Evolutionary conservation across 1,140 invertebrate genomes (phyloP).

Genomic region (Macrocentrus cingulum): DNA sequence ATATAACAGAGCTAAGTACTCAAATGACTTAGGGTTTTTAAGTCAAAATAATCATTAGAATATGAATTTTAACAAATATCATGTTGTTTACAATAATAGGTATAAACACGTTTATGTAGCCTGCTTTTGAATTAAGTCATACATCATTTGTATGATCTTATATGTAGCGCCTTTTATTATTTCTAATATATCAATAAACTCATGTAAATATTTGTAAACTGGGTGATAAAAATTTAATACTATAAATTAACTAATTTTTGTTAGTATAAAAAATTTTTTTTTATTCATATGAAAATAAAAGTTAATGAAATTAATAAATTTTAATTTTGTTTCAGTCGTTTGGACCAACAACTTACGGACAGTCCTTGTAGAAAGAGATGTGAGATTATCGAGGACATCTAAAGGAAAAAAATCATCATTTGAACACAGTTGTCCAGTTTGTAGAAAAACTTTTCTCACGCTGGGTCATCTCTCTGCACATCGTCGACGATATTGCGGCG

Average conservation of each 20-base stretch:
- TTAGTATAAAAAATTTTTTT: too few relatives aligned
- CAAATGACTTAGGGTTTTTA: too few relatives aligned
- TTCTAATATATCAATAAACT: constrained; percentile 35
- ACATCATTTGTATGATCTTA: not conserved
- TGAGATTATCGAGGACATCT: not conserved
- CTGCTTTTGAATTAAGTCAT: too few relatives aligned
- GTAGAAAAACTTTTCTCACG: constrained; percentile 58
- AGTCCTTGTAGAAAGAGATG: not conserved
- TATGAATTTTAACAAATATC: too few relatives aligned
- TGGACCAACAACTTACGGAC: not conserved
- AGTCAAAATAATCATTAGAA: too few relatives aligned
- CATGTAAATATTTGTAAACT: constrained; percentile 4
- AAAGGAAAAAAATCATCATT: not conserved
- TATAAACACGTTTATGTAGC: too few relatives aligned
- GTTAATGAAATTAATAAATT: constrained; percentile 9
- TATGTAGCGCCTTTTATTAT: constrained; percentile 6
- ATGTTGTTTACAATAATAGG: too few relatives aligned
- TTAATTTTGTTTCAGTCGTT: constrained; percentile 21
- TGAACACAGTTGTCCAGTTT: constrained; percentile 32
- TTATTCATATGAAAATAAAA: too few relatives aligned
- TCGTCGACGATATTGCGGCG: constrained; percentile 31
- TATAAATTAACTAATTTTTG: too few relatives aligned
- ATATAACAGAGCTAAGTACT: too few relatives aligned
- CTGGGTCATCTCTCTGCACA: constrained; percentile 58
- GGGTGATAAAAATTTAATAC: not conserved